Evolutionary conservation across 1,140 invertebrate genomes (phyloP).

Genomic region (Caenorhabditis brenneri): DNA sequence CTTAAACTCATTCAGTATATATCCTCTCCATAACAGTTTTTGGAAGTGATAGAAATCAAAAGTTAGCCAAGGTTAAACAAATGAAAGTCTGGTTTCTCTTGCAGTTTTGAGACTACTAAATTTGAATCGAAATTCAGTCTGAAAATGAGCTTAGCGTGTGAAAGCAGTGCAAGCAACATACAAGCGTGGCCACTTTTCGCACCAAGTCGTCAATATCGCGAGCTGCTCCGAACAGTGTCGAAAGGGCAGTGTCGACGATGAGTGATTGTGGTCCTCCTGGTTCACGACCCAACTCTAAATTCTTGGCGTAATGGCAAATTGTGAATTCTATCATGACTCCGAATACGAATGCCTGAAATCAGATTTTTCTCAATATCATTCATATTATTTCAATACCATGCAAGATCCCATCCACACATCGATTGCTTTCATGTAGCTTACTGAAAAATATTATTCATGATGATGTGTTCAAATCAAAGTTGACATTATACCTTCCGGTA

Average conservation of each 20-base stretch:
- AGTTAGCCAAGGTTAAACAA: neutral
- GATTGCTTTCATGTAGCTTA: constrained; percentile 70
- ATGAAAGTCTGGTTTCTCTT: neutral
- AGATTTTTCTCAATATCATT: neutral
- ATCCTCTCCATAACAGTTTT: neutral
- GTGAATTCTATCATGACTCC: constrained; percentile 70
- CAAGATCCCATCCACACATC: constrained; percentile 67
- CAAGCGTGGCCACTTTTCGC: constrained; percentile 25
- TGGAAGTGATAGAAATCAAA: neutral
- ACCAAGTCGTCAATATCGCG: constrained; percentile 57
- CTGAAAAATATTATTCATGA: constrained; percentile 37
- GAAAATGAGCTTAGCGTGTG: constrained; percentile 39
- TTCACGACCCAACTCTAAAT: constrained; percentile 62
- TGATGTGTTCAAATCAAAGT: neutral
- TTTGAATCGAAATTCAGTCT: neutral
- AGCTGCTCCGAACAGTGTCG: constrained; percentile 63
- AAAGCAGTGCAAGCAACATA: constrained; percentile 42
- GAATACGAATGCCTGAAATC: constrained; percentile 54
- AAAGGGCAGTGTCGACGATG: constrained; percentile 64
- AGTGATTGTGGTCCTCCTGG: constrained; percentile 48
- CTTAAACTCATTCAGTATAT: constrained; percentile 26
- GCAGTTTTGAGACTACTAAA: constrained; percentile 14
- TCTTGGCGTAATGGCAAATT: constrained; percentile 68
- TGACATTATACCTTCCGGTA: constrained; percentile 44
- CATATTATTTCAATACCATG: constrained; percentile 12